Base-by-base conservation (phyloP, 1,140 invertebrate species). In the Eurosta solidaginis region DNA sequence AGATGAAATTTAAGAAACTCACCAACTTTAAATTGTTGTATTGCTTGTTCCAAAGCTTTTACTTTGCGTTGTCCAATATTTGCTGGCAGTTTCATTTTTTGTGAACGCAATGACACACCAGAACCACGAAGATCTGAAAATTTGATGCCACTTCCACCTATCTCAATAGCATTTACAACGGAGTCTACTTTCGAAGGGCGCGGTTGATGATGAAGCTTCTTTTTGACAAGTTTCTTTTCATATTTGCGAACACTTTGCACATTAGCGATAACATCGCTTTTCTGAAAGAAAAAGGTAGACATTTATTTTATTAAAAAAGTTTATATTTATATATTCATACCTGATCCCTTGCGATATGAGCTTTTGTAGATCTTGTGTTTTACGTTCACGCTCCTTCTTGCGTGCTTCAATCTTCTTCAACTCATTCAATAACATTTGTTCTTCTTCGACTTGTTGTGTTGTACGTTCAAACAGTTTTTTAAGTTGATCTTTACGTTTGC, bases 311-410 rank as follows among this genome's bases (percentile, higher is more conserved):
- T 29, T 59, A 17, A 29, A 33, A n/a, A 40, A n/a, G n/a, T n/a
- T n/a, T n/a, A n/a, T n/a, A n/a, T n/a, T n/a, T n/a, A n/a, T n/a
- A n/a, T n/a, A n/a, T n/a, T n/a, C n/a, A n/a, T n/a, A n/a, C n/a
- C n/a, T n/a, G n/a, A n/a, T n/a, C n/a, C n/a, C n/a, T n/a, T n/a
- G n/a, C n/a, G n/a, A n/a, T n/a, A 99, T 99, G 2, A 99, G 89
- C 88, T 99, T 99, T 86, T 99, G 97, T 52, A 99, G 89, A 90
- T 99, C 98, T 90, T 99, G 97, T 0, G 97, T 98, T 87, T 99
- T 99, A 83, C 96, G 93, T 86, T 99, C 98, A 59, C 98, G 91
- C 87, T 99, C 98, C 83, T 97, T 96, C 88, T 99, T 98, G n/a
- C 97, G 90, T 14, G 95, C 93, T 88, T 99, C 98, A 80, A 99